Evolutionary conservation across 2,888 invertebrate genomes (phyloP).

Genomic region (Alsophila aescularia): DNA sequence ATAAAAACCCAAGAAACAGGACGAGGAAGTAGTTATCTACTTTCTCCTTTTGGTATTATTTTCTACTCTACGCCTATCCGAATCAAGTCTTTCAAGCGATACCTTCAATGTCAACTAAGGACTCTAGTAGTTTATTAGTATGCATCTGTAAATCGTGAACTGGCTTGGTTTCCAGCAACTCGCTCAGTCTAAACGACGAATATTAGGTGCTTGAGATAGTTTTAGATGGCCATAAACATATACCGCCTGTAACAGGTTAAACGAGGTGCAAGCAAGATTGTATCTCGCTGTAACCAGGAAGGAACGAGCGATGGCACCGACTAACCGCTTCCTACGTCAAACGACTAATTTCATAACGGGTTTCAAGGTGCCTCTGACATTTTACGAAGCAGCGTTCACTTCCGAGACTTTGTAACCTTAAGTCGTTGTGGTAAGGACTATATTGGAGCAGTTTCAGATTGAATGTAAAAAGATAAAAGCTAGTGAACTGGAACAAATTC

Average conservation of each 20-base stretch:
- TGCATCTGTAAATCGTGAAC: too few relatives aligned
- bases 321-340: slow-evolving; percentile 31
- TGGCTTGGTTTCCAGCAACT: neutral
- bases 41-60: too few relatives aligned
- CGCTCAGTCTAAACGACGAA: neutral
- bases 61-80: too few relatives aligned
- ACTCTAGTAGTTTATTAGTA: too few relatives aligned
- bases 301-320: slow-evolving; percentile 24
- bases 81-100: too few relatives aligned
- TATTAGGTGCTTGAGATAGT: neutral
- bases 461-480: slow-evolving; percentile 16
- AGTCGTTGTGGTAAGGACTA: slow-evolving; percentile 11
- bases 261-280: slow-evolving; percentile 19
- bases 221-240: neutral
- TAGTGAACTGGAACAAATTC: slow-evolving; percentile 23
- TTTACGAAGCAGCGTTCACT: slow-evolving; percentile 1
- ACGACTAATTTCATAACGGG: slow-evolving; percentile 37
- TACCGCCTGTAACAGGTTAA: slow-evolving; percentile 17
- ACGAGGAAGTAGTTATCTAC: neutral
- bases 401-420: slow-evolving; percentile 12
- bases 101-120: too few relatives aligned
- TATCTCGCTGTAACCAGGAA: slow-evolving; percentile 29
- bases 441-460: slow-evolving; percentile 2
- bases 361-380: slow-evolving; percentile 29
- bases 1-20: neutral